Evolutionary conservation across 2,113 vertebrate genomes (phyloP).

Genomic region (Arizona elegans): DNA sequence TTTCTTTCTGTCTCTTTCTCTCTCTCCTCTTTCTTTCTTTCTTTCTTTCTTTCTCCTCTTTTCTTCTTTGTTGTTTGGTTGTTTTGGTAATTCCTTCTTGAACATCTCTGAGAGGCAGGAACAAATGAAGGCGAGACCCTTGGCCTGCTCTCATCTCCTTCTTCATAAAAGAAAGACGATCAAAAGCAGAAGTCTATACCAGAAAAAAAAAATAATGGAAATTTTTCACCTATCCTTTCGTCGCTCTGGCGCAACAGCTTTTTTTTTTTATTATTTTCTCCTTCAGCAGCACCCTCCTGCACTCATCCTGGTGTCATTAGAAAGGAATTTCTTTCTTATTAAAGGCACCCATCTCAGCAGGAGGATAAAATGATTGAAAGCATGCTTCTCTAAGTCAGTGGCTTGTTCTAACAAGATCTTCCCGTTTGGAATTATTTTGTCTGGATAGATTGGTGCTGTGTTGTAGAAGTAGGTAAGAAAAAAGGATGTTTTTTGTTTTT

Average conservation of each 20-base stretch:
- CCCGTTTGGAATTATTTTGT: slow-evolving; percentile 31
- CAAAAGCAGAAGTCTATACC: slow-evolving; percentile 39
- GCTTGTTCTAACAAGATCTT: slow-evolving; percentile 35
- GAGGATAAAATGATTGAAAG: slow-evolving; percentile 60
- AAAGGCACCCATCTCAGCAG: slow-evolving; percentile 49
- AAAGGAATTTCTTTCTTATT: slow-evolving; percentile 49
- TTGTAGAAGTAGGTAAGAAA: neutral
- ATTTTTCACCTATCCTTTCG: neutral
- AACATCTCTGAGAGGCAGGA: slow-evolving; percentile 7
- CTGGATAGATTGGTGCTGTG: neutral
- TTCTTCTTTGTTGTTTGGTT: neutral
- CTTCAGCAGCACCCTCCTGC: slow-evolving; percentile 27
- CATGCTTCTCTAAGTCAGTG: slow-evolving; percentile 52
- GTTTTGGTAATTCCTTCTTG: slow-evolving; percentile 28
- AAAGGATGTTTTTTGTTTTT: neutral
- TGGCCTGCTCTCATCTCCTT: neutral
- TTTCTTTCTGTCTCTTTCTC: neutral
- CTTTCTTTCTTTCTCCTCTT: neutral
- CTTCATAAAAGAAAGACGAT: slow-evolving; percentile 7
- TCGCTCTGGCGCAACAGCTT: slow-evolving; percentile 20
- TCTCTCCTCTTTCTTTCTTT: too few species aligned
- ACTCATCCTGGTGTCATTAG: slow-evolving; percentile 30
- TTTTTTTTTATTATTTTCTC: neutral
- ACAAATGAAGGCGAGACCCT: slow-evolving; percentile 24
- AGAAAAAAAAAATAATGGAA: slow-evolving; percentile 34